phyloP scores from a whole-genome alignment of 2,113 vertebrate genomes.

The Spilogale gracilis region DNA sequence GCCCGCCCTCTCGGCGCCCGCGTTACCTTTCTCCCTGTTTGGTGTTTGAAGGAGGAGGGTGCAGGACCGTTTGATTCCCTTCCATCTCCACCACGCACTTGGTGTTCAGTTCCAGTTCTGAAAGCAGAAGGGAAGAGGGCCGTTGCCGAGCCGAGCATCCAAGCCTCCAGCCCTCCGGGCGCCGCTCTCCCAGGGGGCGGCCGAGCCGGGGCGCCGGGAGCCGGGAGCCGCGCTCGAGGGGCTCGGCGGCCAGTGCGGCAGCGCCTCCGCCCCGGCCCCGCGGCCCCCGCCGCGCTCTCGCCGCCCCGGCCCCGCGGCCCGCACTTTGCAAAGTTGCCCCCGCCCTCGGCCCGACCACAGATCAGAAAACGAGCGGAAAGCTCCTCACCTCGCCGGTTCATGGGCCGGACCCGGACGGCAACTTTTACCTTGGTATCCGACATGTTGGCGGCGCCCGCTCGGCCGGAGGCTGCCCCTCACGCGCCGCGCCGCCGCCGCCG shows the following conservation, averaged over 20 bases:
- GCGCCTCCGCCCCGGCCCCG: not conserved
- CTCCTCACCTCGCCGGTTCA: conserved; percentile 96
- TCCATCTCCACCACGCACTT: conserved; percentile 99
- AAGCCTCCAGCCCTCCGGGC: not conserved
- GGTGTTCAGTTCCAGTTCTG: conserved; percentile 98
- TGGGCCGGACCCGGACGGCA: conserved; percentile 97
- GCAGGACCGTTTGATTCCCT: conserved; percentile 97
- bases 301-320: not conserved
- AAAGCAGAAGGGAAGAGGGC: conserved; percentile 78
- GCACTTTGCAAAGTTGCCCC: conserved; percentile 62
- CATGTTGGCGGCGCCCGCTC: conserved; percentile 90
- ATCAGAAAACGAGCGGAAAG: not conserved
- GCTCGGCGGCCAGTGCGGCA: not conserved
- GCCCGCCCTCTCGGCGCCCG: not conserved
- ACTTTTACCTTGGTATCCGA: conserved; percentile 99
- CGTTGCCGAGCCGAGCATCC: conserved; percentile 52
- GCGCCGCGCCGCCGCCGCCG: conserved; percentile 63
- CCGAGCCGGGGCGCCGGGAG: not conserved
- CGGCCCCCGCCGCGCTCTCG: not conserved
- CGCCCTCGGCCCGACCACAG: conserved; percentile 18
- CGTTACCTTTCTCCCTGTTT: conserved; percentile 95
- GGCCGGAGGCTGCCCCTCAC: conserved; percentile 71
- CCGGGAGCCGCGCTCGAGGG: not conserved
- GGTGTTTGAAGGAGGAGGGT: conserved; percentile 93
- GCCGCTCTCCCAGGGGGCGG: not conserved